Conservation (phyloP, 2,113 vertebrate genomes). For the Cephalopterus ornatus region DNA sequence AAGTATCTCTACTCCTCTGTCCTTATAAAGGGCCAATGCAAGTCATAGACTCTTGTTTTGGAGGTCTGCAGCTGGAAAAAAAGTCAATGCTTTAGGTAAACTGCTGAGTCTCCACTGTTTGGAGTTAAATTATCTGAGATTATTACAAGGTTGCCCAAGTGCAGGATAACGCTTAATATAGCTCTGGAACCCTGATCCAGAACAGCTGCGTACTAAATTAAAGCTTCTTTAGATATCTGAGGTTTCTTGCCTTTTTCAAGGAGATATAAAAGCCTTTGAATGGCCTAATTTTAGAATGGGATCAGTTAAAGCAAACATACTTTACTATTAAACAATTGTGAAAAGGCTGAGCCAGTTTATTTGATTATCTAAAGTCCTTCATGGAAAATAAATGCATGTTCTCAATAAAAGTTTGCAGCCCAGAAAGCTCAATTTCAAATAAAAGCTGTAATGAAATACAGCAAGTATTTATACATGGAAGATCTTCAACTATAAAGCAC, state of each 20-base stretch:
- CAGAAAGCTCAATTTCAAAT: background rate
- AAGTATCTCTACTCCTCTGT: background rate
- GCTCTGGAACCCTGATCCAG: background rate
- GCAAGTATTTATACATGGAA: background rate
- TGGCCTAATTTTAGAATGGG: background rate
- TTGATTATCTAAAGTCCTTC: background rate
- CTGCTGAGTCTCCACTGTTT: background rate
- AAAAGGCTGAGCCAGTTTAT: background rate
- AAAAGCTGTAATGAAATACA: background rate
- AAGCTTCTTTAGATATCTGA: background rate
- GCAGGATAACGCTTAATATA: background rate
- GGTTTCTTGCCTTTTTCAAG: background rate
- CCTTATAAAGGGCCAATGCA: background rate
- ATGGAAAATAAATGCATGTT: background rate
- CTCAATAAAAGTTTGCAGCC: background rate
- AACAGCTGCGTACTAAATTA: background rate
- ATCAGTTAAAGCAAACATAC: background rate
- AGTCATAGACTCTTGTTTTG: background rate
- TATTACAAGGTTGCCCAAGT: background rate
- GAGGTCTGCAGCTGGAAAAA: background rate
- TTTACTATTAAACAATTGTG: background rate
- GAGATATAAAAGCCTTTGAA: background rate
- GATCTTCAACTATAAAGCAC: background rate
- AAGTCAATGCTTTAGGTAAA: background rate
- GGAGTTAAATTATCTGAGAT: background rate